Evolutionary conservation across 2,113 vertebrate species (phyloP), one percentile per base, ranked within the genome.

Genomic region (Saccopteryx leptura): DNA sequence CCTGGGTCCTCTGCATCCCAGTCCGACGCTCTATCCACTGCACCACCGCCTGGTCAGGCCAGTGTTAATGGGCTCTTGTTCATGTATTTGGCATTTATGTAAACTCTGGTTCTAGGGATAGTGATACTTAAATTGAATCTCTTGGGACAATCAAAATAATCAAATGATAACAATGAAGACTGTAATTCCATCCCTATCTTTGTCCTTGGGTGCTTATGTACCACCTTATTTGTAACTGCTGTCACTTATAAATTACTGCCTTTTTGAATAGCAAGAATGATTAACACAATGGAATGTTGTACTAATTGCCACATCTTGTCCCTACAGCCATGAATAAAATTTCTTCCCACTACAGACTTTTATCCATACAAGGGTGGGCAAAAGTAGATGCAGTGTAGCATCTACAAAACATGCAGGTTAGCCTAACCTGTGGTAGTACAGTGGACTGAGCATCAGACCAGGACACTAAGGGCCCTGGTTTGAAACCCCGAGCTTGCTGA

Each of bases 241-340:
- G 52, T 21, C 39, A 92, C 23, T 90, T 48, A 26, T 39, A 95
- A 84, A 86, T 21, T 66, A 82, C 52, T 95, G 52, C 56, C 48
- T 93, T 69, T 90, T 63, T 63, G 10, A 93, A 80, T 58, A 94
- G 61, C 52, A 92, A 82, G 21, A 96, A 91, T 80, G 15, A 81
- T 91, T 39, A 91, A 95, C 72, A 96, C 14, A 75, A 63, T 94
- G 94, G 11, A 97, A 91, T 91, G 81, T 24, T 0, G 0, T n/a
- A 82, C 72, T 92, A 90, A 97, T 96, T 97, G 89, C 26, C 46
- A 78, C 26, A 96, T 46, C 61, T 96, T 72, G 90, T 95, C 88
- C 79, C 71, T 96, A 97, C 96, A 94, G 18, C 33, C 46, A 63
- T 61, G 26, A 90, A 92, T 58, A 56, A 76, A 78, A 56, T 52